These are phyloP conservation scores for Xenops minutus DNA, from an alignment of 2,797 vertebrate species.

Conservation along the genomic window DNA sequence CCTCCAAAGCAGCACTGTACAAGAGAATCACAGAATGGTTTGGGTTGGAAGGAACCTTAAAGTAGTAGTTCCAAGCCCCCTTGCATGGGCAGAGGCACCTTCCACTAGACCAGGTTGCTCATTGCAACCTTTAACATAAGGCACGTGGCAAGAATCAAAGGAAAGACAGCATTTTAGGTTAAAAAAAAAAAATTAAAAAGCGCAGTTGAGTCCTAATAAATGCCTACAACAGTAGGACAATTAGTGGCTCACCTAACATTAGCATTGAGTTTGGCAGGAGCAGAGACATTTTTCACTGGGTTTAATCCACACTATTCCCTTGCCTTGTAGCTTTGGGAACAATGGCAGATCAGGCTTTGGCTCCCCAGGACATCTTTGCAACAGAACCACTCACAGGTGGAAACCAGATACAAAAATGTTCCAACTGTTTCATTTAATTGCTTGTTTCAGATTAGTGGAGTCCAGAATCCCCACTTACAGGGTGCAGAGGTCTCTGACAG, in stretches of 20 bases:
- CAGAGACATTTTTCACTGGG: neutral
- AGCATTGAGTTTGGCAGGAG: neutral
- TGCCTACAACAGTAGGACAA: neutral
- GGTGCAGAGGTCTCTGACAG: neutral
- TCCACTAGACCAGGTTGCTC: neutral
- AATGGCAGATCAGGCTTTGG: rapidly evolving
- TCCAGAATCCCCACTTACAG: neutral
- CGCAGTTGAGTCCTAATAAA: neutral
- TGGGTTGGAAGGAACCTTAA: neutral
- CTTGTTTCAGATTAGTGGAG: neutral
- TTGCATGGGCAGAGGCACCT: neutral
- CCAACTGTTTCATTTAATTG: neutral
- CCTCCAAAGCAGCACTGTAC: neutral
- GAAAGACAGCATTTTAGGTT: neutral
- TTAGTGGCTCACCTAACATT: neutral
- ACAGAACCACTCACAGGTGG: neutral
- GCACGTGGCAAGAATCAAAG: neutral
- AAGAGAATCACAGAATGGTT: neutral
- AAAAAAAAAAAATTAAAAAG: too few relatives aligned
- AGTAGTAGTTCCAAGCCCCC: neutral
- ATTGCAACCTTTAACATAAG: neutral
- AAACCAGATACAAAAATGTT: neutral
- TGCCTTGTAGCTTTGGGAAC: neutral
- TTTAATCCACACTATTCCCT: neutral
- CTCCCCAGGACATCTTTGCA: neutral